phyloP scores from a whole-genome alignment of 2,113 vertebrate species.

The Thunnus thynnus region DNA sequence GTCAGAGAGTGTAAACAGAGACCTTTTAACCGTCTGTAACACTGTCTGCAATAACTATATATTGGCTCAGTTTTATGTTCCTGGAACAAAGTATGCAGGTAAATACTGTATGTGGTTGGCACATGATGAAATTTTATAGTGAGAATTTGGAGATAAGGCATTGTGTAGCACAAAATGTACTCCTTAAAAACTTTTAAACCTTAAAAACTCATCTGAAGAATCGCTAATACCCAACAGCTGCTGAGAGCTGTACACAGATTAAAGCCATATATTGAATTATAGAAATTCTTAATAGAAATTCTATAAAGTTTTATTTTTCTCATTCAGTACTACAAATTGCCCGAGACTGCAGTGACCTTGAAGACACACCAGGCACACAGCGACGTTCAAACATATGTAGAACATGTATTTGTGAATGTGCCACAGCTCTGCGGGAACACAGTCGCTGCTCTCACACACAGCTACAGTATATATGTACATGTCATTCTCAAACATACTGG shows the following conservation, averaged over 20 bases:
- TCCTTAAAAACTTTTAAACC: slow-evolving; percentile 1
- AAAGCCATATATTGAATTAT: slow-evolving; percentile 13
- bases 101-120: slow-evolving; percentile 28
- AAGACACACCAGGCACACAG: slow-evolving; percentile 13
- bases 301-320: neutral
- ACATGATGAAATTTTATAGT: slow-evolving; percentile 35
- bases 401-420: slow-evolving; percentile 49
- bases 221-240: neutral
- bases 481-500: slow-evolving; percentile 72
- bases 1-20: slow-evolving; percentile 44
- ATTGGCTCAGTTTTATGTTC: slow-evolving; percentile 31
- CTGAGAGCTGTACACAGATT: neutral
- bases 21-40: slow-evolving; percentile 55
- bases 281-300: neutral
- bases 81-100: slow-evolving; percentile 7
- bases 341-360: neutral
- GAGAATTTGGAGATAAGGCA: slow-evolving; percentile 2
- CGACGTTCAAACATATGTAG: slow-evolving; percentile 37
- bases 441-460: slow-evolving; percentile 31
- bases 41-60: slow-evolving; percentile 37
- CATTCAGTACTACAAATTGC: neutral
- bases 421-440: slow-evolving; percentile 44
- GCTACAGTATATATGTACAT: slow-evolving; percentile 56
- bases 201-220: slow-evolving; percentile 23
- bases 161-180: neutral